Percentiles rank a stretch among this genome's conserved stretches.
phyloP scores from a whole-genome alignment of 2,113 vertebrate species.

The Dendropsophus ebraccatus region DNA sequence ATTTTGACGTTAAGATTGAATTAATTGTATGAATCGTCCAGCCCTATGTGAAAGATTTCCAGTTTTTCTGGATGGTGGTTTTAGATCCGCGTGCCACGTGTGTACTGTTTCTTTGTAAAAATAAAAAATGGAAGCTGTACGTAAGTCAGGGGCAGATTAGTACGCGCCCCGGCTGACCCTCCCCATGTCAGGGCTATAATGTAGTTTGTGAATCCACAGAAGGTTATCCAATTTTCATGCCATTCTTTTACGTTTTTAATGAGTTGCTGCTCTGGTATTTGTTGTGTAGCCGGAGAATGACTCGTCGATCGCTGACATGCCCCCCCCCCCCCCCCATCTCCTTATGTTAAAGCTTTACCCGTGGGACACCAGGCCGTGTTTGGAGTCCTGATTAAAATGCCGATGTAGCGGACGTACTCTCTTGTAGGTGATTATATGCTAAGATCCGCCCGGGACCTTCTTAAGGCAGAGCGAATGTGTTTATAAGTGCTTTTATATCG shows the following conservation, averaged over 20 bases:
- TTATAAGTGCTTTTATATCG: not conserved
- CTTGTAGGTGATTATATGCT: constrained; percentile 3
- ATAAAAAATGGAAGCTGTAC: too few species aligned
- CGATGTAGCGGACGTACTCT: not conserved
- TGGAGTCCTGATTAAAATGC: not conserved
- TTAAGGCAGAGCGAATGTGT: not conserved
- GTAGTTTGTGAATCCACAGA: not conserved
- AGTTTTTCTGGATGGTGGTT: too few species aligned
- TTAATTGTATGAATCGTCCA: too few species aligned
- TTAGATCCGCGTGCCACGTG: too few species aligned
- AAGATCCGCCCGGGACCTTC: not conserved
- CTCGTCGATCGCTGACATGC: not conserved
- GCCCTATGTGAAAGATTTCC: too few species aligned
- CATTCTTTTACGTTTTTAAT: too few species aligned
- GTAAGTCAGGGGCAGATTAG: too few species aligned
- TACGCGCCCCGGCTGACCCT: too few species aligned
- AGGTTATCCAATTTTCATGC: too few species aligned
- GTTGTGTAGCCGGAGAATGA: not conserved
- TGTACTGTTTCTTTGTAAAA: too few species aligned
- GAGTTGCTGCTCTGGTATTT: not conserved
- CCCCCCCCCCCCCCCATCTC: not conserved
- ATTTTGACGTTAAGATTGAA: too few species aligned
- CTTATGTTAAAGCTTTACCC: not conserved
- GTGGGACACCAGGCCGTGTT: too few species aligned
- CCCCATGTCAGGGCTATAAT: not conserved